Percentiles rank a stretch among this genome's conserved stretches.
Evolutionary conservation across 2,888 invertebrate species (phyloP).

Genomic region (Ennomos quercinarius): DNA sequence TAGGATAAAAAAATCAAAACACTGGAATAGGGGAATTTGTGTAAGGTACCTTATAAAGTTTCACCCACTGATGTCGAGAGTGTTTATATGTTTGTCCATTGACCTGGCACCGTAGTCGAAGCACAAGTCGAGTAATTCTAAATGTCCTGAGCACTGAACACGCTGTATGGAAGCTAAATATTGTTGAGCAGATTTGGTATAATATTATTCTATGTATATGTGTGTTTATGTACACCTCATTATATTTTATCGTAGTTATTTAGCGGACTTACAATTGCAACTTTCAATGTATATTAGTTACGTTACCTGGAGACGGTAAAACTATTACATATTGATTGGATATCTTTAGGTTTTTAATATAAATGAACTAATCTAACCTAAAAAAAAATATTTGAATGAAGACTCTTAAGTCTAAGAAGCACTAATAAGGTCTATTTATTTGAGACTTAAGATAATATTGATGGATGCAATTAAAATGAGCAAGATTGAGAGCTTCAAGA

Average conservation of each 20-base stretch:
- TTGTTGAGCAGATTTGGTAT: slow-evolving; percentile 16
- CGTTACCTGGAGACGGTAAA: no score
- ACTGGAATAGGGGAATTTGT: slow-evolving; percentile 80
- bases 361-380: no score
- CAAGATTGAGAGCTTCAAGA: slow-evolving; percentile 41
- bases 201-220: no score
- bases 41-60: slow-evolving; percentile 85
- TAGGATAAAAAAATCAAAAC: slow-evolving; percentile 62
- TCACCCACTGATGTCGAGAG: slow-evolving; percentile 76
- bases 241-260: no score
- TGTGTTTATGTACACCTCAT: slow-evolving; percentile 1
- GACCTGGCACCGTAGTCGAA: slow-evolving; percentile 69
- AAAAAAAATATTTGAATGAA: no score
- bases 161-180: slow-evolving; percentile 18
- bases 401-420: no score
- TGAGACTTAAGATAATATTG: not conserved
- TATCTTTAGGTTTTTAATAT: no score
- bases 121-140: slow-evolving; percentile 25
- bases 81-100: slow-evolving; percentile 64
- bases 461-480: not conserved
- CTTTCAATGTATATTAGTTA: no score
- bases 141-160: slow-evolving; percentile 50
- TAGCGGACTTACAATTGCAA: no score
- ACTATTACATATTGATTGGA: no score
- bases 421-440: no score